Conservation (phyloP, 2,113 vertebrate species). For the Psammodynastes pulverulentus region DNA sequence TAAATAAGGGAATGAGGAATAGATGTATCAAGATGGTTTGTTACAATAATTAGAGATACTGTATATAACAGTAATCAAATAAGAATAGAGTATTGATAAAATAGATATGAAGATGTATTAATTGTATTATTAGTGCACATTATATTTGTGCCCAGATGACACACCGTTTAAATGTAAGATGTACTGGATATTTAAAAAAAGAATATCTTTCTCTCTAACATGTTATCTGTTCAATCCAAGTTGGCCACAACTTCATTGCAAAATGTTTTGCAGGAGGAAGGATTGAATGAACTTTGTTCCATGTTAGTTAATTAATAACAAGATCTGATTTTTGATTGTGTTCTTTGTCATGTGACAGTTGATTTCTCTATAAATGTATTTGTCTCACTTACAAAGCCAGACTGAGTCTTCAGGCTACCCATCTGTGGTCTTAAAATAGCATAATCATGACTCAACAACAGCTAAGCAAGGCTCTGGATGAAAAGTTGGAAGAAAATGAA, state of each 20-base stretch:
- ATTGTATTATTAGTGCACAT: no score
- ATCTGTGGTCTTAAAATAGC: background rate
- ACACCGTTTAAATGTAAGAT: no score
- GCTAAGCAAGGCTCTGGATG: background rate
- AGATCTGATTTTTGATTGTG: background rate
- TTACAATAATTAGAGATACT: no score
- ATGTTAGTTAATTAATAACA: background rate
- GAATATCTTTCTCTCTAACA: background rate
- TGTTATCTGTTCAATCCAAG: background rate
- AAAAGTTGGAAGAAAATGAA: background rate
- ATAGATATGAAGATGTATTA: no score
- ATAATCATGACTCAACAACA: background rate
- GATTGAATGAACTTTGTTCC: background rate
- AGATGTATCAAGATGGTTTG: no score
- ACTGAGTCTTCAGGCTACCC: background rate
- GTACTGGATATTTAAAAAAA: no score
- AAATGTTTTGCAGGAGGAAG: background rate
- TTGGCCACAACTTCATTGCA: background rate
- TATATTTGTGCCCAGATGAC: no score
- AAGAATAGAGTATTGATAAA: no score
- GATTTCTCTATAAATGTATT: background rate
- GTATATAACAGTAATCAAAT: no score
- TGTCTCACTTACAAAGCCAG: background rate
- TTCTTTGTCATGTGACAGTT: background rate
- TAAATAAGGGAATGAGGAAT: no score